Conservation (phyloP, 1,140 invertebrate genomes). For the Brachionus koreanus region DNA sequence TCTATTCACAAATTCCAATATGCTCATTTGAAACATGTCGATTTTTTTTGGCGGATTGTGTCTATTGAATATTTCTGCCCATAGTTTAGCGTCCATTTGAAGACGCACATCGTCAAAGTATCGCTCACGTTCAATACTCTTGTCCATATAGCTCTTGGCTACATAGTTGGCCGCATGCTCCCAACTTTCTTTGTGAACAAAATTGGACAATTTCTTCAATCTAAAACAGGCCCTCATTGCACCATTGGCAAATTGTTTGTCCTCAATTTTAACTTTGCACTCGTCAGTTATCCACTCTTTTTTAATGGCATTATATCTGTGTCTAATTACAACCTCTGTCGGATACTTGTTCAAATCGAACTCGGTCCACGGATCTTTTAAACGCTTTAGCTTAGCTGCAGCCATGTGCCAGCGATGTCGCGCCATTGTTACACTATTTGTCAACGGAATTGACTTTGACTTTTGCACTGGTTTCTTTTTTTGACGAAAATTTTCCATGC, state of each 20-base stretch:
- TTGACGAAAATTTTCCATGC: constrained; percentile 41
- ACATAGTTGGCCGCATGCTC: constrained; percentile 62
- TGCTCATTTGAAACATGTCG: constrained; percentile 65
- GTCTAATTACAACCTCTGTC: constrained; percentile 55
- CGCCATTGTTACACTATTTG: background rate
- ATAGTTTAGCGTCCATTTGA: constrained; percentile 66
- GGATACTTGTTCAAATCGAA: constrained; percentile 57
- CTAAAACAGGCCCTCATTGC: constrained; percentile 65
- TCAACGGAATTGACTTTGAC: background rate
- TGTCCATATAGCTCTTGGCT: constrained; percentile 63
- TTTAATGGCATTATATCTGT: constrained; percentile 59
- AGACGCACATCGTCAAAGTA: constrained; percentile 65
- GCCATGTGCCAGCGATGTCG: constrained; percentile 50
- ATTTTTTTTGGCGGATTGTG: constrained; percentile 66
- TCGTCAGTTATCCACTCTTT: constrained; percentile 60
- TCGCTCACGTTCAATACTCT: constrained; percentile 58
- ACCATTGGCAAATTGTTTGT: constrained; percentile 61
- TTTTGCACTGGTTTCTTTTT: background rate
- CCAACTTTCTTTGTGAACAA: constrained; percentile 59
- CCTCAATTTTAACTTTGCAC: constrained; percentile 61
- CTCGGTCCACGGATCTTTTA: constrained; percentile 59
- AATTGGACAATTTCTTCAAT: constrained; percentile 62
- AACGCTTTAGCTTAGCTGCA: constrained; percentile 48
- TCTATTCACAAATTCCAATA: constrained; percentile 62
- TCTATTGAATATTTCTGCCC: constrained; percentile 65